Evolutionary conservation across 2,888 invertebrate species (phyloP).

Genomic region (Tenodera sinensis): DNA sequence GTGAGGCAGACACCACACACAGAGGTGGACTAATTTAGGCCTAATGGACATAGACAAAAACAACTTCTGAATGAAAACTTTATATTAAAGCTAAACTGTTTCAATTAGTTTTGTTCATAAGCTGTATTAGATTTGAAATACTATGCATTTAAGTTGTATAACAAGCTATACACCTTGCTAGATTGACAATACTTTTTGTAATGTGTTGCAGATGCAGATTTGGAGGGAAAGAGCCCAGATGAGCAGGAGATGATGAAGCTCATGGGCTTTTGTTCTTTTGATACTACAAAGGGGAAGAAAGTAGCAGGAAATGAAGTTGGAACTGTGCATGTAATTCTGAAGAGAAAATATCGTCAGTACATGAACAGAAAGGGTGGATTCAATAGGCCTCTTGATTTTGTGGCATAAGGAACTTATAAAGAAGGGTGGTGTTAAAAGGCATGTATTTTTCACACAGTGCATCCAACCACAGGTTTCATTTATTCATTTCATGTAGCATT

Average conservation of each 20-base stretch:
- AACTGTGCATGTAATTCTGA: constrained; percentile 92
- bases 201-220: constrained; percentile 66
- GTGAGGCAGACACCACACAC: no score
- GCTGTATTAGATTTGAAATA: no score
- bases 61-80: no score
- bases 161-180: no score
- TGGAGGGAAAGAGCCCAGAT: constrained; percentile 86
- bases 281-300: constrained; percentile 93
- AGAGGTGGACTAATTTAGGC: no score
- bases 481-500: constrained; percentile 23
- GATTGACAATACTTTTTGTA: no score
- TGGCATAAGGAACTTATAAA: constrained; percentile 58
- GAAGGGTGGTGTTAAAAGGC: background rate
- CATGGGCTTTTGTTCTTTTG: constrained; percentile 97
- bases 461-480: background rate
- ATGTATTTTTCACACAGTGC: background rate
- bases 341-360: constrained; percentile 96
- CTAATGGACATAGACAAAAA: no score
- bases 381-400: constrained; percentile 95
- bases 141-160: background rate
- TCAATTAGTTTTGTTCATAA: no score
- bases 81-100: no score
- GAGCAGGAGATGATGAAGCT: constrained; percentile 92
- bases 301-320: constrained; percentile 92
- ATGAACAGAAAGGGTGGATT: constrained; percentile 99